Evolutionary conservation across 2,888 invertebrate genomes (phyloP).

Genomic region (Maniola hyperantus): DNA sequence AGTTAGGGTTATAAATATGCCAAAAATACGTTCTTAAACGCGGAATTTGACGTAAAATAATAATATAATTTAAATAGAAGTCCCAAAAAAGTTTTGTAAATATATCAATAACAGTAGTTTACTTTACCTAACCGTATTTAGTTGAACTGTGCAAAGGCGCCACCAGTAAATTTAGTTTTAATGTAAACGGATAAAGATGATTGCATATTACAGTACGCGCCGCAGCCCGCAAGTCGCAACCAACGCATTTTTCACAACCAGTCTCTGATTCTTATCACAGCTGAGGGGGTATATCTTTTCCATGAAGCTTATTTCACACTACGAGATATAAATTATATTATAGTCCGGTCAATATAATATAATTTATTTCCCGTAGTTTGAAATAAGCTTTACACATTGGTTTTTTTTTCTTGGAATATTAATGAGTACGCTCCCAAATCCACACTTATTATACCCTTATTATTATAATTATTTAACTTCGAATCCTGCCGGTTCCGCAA

Average conservation of each 20-base stretch:
- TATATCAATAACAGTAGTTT: slow-evolving; percentile 4
- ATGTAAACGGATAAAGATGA: not conserved
- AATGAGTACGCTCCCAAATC: too few species aligned
- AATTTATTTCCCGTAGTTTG: too few species aligned
- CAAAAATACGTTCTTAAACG: slow-evolving; percentile 34
- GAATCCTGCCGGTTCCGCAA: too few species aligned
- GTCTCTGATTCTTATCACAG: not conserved
- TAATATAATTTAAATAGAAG: slow-evolving; percentile 3
- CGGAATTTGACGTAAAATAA: slow-evolving; percentile 32
- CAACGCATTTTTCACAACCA: not conserved
- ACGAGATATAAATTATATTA: too few species aligned
- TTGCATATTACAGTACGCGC: not conserved
- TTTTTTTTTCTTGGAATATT: too few species aligned
- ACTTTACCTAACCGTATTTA: not conserved
- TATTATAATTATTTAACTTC: too few species aligned
- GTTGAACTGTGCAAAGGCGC: not conserved
- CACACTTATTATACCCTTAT: too few species aligned
- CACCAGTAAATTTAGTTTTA: slow-evolving; percentile 7
- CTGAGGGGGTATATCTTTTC: not conserved
- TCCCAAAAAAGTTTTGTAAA: slow-evolving; percentile 28
- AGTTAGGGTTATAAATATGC: slow-evolving; percentile 31
- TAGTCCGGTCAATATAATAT: too few species aligned
- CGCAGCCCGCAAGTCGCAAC: too few species aligned
- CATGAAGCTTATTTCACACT: too few species aligned
- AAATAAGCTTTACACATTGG: too few species aligned